These are phyloP conservation scores for Mystacides longicornis DNA, from an alignment of 2,888 invertebrate species.

Conservation along the genomic window DNA sequence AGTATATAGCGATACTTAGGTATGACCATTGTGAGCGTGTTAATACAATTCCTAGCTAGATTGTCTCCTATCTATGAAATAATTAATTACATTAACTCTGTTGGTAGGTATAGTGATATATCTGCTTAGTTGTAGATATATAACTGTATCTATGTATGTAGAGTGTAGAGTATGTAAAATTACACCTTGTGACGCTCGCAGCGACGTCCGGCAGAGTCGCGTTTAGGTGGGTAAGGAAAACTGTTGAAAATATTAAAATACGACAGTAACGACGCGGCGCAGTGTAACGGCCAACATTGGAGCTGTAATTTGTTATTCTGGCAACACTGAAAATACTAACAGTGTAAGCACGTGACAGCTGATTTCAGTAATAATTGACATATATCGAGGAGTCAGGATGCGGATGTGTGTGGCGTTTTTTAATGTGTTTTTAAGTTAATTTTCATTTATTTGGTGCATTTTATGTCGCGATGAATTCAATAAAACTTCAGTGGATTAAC, in stretches of 20 bases:
- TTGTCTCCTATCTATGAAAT: no score
- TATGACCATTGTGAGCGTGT: no score
- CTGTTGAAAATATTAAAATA: no score
- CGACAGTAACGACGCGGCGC: neutral
- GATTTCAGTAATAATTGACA: constrained; percentile 8
- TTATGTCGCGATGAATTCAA: neutral
- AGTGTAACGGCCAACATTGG: neutral
- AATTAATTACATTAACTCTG: no score
- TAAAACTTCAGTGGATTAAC: constrained; percentile 6
- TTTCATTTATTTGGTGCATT: neutral
- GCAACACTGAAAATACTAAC: constrained; percentile 6
- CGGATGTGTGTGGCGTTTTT: neutral
- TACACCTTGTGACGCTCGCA: no score
- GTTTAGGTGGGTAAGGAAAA: neutral
- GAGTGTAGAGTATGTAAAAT: no score
- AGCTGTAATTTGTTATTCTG: neutral
- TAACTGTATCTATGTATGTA: no score
- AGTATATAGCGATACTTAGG: no score
- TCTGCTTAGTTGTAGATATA: no score
- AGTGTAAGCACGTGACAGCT: constrained; percentile 6
- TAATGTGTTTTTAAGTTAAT: neutral
- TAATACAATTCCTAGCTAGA: no score
- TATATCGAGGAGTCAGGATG: constrained; percentile 2
- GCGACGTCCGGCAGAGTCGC: no score
- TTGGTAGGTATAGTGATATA: no score